Base-by-base conservation (phyloP, 30 jellyfish, hydroid and myxozoan species). In the Cassiopea andromeda region DNA sequence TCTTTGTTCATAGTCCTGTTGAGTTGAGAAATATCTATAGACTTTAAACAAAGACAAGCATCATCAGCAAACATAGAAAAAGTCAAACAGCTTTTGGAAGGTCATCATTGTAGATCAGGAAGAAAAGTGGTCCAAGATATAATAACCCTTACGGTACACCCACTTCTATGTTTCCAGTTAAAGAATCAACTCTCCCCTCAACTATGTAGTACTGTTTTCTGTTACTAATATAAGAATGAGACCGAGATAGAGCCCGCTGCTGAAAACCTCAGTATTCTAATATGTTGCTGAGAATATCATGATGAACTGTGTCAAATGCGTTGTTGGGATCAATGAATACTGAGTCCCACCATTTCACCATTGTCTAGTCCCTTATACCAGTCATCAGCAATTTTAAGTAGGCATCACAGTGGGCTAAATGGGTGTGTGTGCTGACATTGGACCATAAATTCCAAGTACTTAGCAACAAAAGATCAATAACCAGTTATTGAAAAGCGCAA, bases 241-340 rank as follows among this genome's bases (percentile, higher is more conserved):
- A 73, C 82, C 82, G 44, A 13, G 82, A 13, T 38, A 7, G 59
- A 5, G 19, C 82, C 18, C 59, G n/a, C 18, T 73, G n/a, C 19
- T 38, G 59, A 38, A 73, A 5, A 44, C 60, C 60, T 4, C 44
- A 73, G n/a, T 7, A 27, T 38, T 6, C 60, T 7, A 67, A 6
- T 67, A n/a, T 67, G 6, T 77, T 49, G 44, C 70, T 3, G 67
- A 77, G 86, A 27, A 77, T 77, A 6, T 46, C n/a, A n/a, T n/a
- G n/a, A n/a, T n/a, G n/a, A n/a, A n/a, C n/a, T n/a, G n/a, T n/a
- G n/a, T n/a, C n/a, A n/a, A n/a, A n/a, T n/a, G n/a, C n/a, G n/a
- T n/a, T n/a, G n/a, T n/a, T n/a, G n/a, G n/a, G n/a, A n/a, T 67
- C 91, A 44, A 80, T 60, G 72, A 54, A 80, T 19, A 58, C 89